phyloP scores from a whole-genome alignment of 2,888 invertebrate genomes.

The Acronicta aceris region DNA sequence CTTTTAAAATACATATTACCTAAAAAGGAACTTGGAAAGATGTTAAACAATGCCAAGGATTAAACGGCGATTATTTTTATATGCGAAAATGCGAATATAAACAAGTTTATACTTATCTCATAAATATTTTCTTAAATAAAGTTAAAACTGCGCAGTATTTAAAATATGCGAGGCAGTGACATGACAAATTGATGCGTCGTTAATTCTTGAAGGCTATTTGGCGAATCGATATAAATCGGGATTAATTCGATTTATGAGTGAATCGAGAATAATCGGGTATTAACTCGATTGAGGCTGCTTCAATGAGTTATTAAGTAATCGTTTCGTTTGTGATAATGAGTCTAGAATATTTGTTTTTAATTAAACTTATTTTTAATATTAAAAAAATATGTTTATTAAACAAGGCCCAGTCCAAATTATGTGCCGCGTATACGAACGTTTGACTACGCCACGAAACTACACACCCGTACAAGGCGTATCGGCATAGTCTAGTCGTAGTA shows the following conservation, averaged over 20 bases:
- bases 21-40: no score
- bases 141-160: conserved; percentile 4
- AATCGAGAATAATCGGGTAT: background rate
- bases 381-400: no score
- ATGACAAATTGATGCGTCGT: conserved; percentile 33
- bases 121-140: conserved; percentile 6
- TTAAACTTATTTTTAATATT: no score
- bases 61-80: background rate
- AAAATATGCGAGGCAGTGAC: background rate
- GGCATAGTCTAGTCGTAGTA: background rate
- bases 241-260: background rate
- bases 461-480: no score
- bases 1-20: no score
- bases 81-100: background rate
- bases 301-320: conserved; percentile 20
- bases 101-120: conserved; percentile 7
- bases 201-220: conserved; percentile 17
- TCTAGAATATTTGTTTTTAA: no score
- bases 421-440: no score
- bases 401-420: no score
- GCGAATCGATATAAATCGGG: conserved; percentile 20
- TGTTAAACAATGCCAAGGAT: background rate
- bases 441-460: no score
- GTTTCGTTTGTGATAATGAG: conserved; percentile 15
- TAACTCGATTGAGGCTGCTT: conserved; percentile 21